Base-by-base conservation (phyloP, 2,797 vertebrate genomes). In the Leucoraja ocellata region DNA sequence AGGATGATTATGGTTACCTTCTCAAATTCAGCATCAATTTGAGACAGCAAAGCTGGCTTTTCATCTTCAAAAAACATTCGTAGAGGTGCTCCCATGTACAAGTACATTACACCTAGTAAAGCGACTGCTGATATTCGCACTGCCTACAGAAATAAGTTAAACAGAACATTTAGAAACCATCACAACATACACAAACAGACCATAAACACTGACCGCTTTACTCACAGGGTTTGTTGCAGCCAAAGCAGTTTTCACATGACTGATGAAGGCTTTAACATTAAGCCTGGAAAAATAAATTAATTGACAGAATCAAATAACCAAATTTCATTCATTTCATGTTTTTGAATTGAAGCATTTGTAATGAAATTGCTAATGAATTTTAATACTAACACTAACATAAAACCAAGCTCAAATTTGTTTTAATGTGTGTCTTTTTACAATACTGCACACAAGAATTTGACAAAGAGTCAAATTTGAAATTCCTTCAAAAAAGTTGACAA, bases 21-120 rank as follows among this genome's bases (percentile, higher is more conserved):
- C 93, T 99, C 98, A 96, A 99, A 98, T 95, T 99, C 98, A 0
- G 98, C 96, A 94, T 99, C 98, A 93, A 99, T 99, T 95, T 99
- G 99, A 5, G 98, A 95, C 10, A 99, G 97, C 58, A 99, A 97
- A 16, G 99, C 99, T 23, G 98, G 98, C 83, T 99, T 99, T 95
- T 99, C 99, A 93, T 99, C 98, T 94, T 99, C 99, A 95, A 99
- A 99, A 95, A 99, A 99, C 97, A 99, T 99, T 86, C 99, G 96
- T 39, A 99, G 95, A 7, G 98, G 98, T 28, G 98, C 97, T 16
- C 98, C 99, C 97, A 99, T 98, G 95, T 99, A 99, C 39, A 99
- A 96, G 94, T 96, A 97, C 98, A 99, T 99, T 93, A 99, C 98
- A 3, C 99, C 98, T 93, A 99, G 96, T 93, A 99, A 95, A 21